phyloP scores from a whole-genome alignment of 2,797 vertebrate species.

The Anableps anableps region DNA sequence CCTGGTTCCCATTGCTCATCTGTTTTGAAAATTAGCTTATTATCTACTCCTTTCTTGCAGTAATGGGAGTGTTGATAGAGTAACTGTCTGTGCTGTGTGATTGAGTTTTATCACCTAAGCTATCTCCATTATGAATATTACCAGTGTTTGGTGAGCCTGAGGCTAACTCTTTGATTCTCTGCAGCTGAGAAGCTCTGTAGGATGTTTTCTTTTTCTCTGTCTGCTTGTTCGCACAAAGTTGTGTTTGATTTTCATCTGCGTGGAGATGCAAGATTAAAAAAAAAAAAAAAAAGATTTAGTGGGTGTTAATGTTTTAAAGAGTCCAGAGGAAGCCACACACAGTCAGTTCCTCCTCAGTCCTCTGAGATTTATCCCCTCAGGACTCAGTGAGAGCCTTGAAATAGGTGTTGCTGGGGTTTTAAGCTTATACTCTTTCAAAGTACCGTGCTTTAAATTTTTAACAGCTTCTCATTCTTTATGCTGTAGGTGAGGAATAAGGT shows the following conservation, averaged over 20 bases:
- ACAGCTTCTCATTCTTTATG: constrained; percentile 27
- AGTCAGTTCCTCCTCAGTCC: constrained; percentile 43
- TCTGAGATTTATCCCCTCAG: constrained; percentile 44
- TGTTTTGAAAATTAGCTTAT: constrained; percentile 44
- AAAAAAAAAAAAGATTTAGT: constrained; percentile 54
- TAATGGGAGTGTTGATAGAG: constrained; percentile 53
- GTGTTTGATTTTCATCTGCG: constrained; percentile 66
- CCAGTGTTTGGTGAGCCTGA: constrained; percentile 60
- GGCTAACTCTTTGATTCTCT: constrained; percentile 69
- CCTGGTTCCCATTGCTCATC: constrained; percentile 50
- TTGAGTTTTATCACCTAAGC: constrained; percentile 59
- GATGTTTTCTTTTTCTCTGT: constrained; percentile 62
- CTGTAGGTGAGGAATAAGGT: neutral
- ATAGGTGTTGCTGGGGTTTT: constrained; percentile 46
- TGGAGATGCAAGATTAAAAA: constrained; percentile 67
- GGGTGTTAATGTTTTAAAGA: constrained; percentile 75
- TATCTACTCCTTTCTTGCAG: constrained; percentile 43
- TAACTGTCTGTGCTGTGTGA: constrained; percentile 42
- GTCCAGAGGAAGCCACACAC: constrained; percentile 51
- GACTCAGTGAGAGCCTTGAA: constrained; percentile 51
- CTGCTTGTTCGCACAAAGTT: constrained; percentile 66
- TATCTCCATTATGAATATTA: constrained; percentile 71
- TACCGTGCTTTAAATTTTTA: constrained; percentile 11
- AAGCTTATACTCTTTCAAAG: neutral
- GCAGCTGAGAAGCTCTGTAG: constrained; percentile 65